These are phyloP conservation scores for Melinopterus prodromus DNA, from an alignment of 2,888 invertebrate genomes.

Conservation along the genomic window DNA sequence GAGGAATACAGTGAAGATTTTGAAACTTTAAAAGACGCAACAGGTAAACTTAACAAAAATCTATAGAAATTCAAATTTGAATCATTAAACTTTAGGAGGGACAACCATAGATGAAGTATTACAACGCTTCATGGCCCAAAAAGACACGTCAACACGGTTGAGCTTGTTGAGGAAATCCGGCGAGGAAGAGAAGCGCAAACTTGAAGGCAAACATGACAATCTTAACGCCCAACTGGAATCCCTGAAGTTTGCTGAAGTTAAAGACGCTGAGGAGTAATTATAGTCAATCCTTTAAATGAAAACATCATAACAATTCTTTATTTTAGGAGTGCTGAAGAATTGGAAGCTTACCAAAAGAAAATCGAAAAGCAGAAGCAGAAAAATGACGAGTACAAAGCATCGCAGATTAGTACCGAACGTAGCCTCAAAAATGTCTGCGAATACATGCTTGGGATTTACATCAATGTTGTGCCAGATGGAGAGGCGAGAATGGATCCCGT, in stretches of 20 bases:
- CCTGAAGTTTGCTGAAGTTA: constrained; percentile 81
- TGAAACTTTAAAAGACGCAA: constrained; percentile 78
- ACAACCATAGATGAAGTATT: constrained; percentile 79
- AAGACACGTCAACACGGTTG: constrained; percentile 75
- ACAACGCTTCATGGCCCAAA: constrained; percentile 76
- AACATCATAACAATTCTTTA: constrained; percentile 13
- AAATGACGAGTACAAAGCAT: constrained; percentile 56
- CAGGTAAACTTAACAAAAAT: constrained; percentile 62
- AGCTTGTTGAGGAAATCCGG: constrained; percentile 74
- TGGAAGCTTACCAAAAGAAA: constrained; percentile 69
- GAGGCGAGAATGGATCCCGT: constrained; percentile 26
- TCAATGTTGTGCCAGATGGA: constrained; percentile 40
- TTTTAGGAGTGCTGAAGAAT: constrained; percentile 75
- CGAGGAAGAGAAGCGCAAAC: constrained; percentile 75
- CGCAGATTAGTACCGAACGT: constrained; percentile 50
- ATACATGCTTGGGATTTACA: constrained; percentile 41
- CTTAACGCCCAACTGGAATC: constrained; percentile 76
- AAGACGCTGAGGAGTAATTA: constrained; percentile 81
- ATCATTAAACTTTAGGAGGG: constrained; percentile 65
- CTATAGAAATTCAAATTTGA: background rate
- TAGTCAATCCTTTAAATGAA: background rate
- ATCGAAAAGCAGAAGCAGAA: constrained; percentile 65
- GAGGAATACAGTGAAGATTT: constrained; percentile 71
- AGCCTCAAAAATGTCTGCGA: constrained; percentile 44
- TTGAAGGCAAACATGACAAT: constrained; percentile 73